Conservation (phyloP, 2,113 vertebrate species). For the Gopherus evgoodei region DNA sequence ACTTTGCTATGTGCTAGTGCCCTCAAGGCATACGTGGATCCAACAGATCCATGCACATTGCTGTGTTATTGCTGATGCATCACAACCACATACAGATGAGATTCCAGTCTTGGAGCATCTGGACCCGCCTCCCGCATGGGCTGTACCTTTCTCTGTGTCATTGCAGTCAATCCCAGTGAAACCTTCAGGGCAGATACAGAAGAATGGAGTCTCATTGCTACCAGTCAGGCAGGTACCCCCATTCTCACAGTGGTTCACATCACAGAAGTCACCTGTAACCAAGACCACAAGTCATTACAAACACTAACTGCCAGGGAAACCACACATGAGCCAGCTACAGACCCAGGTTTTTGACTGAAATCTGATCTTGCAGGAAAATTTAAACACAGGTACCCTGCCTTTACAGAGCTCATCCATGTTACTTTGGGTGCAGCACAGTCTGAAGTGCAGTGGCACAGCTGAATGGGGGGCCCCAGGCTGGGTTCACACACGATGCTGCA, state of each 20-base stretch:
- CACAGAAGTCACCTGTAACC: conserved; percentile 88
- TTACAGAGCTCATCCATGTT: neutral
- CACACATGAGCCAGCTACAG: neutral
- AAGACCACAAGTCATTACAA: conserved; percentile 9
- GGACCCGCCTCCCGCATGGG: neutral
- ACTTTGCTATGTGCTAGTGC: fast-evolving
- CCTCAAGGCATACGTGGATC: neutral
- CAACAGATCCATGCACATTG: neutral
- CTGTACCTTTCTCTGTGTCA: conserved; percentile 88
- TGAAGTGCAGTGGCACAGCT: neutral
- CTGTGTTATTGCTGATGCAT: fast-evolving
- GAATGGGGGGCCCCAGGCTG: neutral
- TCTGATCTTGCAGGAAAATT: fast-evolving
- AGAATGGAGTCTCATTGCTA: conserved; percentile 82
- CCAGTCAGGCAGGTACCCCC: conserved; percentile 90
- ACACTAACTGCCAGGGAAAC: fast-evolving
- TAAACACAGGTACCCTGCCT: neutral
- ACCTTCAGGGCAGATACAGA: conserved; percentile 92
- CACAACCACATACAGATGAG: neutral
- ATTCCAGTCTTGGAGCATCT: fast-evolving
- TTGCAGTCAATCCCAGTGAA: conserved; percentile 90
- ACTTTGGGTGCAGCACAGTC: neutral
- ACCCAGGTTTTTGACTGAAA: fast-evolving
- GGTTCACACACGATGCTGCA: neutral
- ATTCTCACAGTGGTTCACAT: conserved; percentile 88